Conservation (phyloP, 2,888 invertebrate species). For the Lepidocyrtoides sp. region DNA sequence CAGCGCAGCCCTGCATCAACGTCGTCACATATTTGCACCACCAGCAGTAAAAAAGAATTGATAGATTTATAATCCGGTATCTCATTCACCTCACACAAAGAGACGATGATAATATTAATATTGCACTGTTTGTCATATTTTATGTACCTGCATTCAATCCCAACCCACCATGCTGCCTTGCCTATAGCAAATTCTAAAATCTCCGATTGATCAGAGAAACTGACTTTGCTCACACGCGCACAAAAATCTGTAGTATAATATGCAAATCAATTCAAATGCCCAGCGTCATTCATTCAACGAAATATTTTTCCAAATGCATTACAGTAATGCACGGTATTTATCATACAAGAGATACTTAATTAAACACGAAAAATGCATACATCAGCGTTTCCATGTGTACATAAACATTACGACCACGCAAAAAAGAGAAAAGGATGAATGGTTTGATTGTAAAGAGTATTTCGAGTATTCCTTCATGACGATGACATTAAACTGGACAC, state of each 20-base stretch:
- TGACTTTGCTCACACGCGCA: background rate
- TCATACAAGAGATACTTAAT: background rate
- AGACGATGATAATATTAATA: constrained; percentile 33
- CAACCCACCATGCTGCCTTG: constrained; percentile 42
- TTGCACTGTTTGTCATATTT: constrained; percentile 45
- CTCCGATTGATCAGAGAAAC: constrained; percentile 6
- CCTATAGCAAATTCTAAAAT: constrained; percentile 39
- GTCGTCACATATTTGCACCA: no score
- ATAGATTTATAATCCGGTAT: constrained; percentile 61
- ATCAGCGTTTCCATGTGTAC: background rate
- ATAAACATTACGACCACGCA: background rate
- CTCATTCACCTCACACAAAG: constrained; percentile 57
- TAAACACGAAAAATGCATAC: background rate
- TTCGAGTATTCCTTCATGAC: background rate
- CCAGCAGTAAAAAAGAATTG: no score
- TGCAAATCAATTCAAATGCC: constrained; percentile 23
- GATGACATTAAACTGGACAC: constrained; percentile 18
- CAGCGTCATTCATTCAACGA: background rate
- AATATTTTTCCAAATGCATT: background rate
- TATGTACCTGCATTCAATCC: background rate
- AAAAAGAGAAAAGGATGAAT: constrained; percentile 16
- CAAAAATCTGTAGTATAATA: constrained; percentile 8
- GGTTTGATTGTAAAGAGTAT: constrained; percentile 12
- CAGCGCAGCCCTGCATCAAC: background rate
- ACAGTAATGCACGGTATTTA: constrained; percentile 4